A percentile compares a stretch with the other conserved stretches of the same genome.
These are phyloP conservation scores for Marmota flaviventris DNA, from an alignment of 2,113 vertebrate species.

Conservation along the genomic window DNA sequence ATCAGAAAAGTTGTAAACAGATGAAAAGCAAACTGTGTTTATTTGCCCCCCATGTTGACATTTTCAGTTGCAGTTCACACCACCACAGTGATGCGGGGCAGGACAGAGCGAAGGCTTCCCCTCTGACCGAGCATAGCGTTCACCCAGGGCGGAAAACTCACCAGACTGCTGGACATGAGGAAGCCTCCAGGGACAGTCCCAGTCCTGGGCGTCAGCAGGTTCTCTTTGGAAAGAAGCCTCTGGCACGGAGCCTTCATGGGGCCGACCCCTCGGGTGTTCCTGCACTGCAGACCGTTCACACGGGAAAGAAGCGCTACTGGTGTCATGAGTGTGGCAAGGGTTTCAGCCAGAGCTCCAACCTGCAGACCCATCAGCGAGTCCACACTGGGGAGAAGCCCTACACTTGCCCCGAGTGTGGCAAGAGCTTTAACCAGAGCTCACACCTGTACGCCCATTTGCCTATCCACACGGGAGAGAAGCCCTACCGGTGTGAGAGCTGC, in stretches of 20 bases:
- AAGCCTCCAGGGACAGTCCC: not conserved
- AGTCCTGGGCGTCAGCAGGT: not conserved
- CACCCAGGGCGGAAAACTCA: not conserved
- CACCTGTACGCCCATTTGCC: conserved; percentile 80
- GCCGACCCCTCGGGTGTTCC: not conserved
- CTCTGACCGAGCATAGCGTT: not conserved
- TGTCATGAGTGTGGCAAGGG: conserved; percentile 78
- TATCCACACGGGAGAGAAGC: conserved; percentile 75
- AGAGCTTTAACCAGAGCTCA: conserved; percentile 80
- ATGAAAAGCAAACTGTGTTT: not conserved
- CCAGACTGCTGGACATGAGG: not conserved
- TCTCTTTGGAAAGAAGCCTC: not conserved
- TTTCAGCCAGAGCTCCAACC: conserved; percentile 81
- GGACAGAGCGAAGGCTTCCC: not conserved
- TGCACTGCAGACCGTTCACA: fast-evolving
- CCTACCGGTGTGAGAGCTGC: conserved; percentile 72
- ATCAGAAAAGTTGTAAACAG: not conserved
- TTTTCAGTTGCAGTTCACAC: not conserved
- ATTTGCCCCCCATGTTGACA: not conserved
- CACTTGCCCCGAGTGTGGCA: conserved; percentile 74
- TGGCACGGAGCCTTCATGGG: fast-evolving
- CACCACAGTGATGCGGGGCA: fast-evolving
- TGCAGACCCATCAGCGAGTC: conserved; percentile 80
- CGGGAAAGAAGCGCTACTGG: conserved; percentile 75
- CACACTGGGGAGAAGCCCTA: conserved; percentile 81